Percentiles rank a stretch among this genome's conserved stretches.
These are phyloP conservation scores for Xanthia togata DNA, from an alignment of 2,888 invertebrate species.

Conservation along the genomic window DNA sequence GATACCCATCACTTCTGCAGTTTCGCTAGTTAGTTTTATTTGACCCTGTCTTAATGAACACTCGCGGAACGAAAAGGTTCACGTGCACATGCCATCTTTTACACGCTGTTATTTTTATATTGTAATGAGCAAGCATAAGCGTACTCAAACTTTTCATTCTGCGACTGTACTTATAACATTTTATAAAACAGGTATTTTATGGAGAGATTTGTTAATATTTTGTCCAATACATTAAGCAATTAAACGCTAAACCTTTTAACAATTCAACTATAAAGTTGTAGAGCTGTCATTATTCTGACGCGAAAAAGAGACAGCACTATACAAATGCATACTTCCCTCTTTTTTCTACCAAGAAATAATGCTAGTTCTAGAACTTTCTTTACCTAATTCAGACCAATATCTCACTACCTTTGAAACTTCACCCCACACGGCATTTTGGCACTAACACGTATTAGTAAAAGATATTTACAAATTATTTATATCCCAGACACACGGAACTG, in stretches of 20 bases:
- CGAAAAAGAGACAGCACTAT: slow-evolving; percentile 19
- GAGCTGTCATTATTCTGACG: background rate
- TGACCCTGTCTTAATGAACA: background rate
- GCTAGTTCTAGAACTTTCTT: slow-evolving; percentile 24
- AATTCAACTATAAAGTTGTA: slow-evolving; percentile 21
- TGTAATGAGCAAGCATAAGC: background rate
- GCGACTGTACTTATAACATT: background rate
- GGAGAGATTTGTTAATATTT: slow-evolving; percentile 1
- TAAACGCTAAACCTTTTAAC: slow-evolving; percentile 29
- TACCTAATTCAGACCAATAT: slow-evolving; percentile 34
- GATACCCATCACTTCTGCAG: too few relatives aligned
- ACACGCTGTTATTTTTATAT: background rate
- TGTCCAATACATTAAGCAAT: slow-evolving; percentile 14
- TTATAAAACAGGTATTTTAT: background rate
- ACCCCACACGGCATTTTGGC: slow-evolving; percentile 58
- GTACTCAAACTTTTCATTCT: background rate
- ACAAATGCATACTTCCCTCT: background rate
- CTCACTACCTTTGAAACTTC: slow-evolving; percentile 45
- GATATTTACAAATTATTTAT: slow-evolving; percentile 52
- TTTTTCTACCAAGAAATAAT: background rate
- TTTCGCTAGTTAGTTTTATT: too few relatives aligned
- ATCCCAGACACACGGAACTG: slow-evolving; percentile 6
- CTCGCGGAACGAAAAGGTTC: background rate
- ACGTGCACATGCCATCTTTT: background rate
- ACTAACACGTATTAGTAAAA: slow-evolving; percentile 47